A percentile compares a stretch with the other conserved stretches of the same genome.
These are phyloP conservation scores for Tyrannus savana DNA, from an alignment of 2,113 vertebrate genomes.

Conservation along the genomic window DNA sequence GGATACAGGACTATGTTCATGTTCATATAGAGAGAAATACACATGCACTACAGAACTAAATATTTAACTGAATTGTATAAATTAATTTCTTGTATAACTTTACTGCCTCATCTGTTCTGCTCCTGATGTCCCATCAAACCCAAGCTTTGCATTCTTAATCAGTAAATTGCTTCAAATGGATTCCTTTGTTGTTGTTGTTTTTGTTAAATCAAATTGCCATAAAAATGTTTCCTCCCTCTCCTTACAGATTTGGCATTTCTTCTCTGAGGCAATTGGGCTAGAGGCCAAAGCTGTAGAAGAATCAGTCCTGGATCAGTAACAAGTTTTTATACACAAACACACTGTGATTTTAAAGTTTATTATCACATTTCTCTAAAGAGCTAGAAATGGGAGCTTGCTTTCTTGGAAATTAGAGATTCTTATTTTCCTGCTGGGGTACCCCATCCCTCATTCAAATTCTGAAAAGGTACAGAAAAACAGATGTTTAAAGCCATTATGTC, in stretches of 20 bases:
- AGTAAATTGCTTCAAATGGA: not conserved
- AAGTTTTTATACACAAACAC: conserved; percentile 30
- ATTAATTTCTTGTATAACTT: not conserved
- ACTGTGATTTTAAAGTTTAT: conserved; percentile 25
- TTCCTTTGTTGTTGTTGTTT: not conserved
- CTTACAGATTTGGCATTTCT: conserved; percentile 35
- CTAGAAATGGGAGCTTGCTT: not conserved
- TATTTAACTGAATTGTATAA: not conserved
- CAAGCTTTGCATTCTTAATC: not conserved
- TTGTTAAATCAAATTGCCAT: conserved; percentile 36
- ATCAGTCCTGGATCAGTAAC: conserved; percentile 31
- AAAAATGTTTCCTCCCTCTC: conserved; percentile 11
- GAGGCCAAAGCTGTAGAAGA: conserved; percentile 30
- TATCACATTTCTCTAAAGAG: not conserved
- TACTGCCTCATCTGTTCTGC: not conserved
- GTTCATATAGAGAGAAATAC: not conserved
- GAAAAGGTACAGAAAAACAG: not conserved
- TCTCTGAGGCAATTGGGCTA: conserved; percentile 40
- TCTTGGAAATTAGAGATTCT: not conserved
- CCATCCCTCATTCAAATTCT: not conserved
- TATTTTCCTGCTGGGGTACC: not conserved
- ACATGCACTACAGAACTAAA: not conserved
- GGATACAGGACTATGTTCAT: not conserved
- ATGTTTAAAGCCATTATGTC: not conserved
- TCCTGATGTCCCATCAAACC: not conserved